phyloP scores from a whole-genome alignment of 1,140 invertebrate species.

The Heliothis virescens region DNA sequence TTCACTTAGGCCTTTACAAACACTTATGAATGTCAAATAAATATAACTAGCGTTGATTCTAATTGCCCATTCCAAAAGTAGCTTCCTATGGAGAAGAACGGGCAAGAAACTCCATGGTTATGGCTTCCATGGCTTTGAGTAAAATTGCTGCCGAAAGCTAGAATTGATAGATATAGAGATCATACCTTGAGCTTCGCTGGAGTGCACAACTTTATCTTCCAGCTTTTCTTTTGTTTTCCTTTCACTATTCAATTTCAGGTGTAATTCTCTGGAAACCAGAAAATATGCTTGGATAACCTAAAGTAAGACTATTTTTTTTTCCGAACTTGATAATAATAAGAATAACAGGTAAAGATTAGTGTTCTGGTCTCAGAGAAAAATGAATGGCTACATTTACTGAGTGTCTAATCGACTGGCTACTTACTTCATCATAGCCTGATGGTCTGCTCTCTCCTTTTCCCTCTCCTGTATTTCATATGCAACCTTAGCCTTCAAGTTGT shows the following conservation, averaged over 20 bases:
- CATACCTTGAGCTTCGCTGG: constrained; percentile 72
- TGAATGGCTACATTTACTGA: no score
- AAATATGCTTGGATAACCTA: constrained; percentile 5
- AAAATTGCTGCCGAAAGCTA: no score
- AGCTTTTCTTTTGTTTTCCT: constrained; percentile 87
- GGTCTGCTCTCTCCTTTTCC: constrained; percentile 92
- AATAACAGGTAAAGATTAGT: no score
- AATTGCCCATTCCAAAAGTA: no score
- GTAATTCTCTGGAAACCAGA: constrained; percentile 70
- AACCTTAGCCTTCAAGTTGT: constrained; percentile 90
- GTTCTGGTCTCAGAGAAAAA: no score
- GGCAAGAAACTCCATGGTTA: no score
- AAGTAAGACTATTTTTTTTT: not conserved
- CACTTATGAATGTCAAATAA: no score
- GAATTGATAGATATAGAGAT: not conserved
- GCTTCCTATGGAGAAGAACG: no score
- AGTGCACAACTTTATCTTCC: constrained; percentile 81
- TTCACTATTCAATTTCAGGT: constrained; percentile 79
- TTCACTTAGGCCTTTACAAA: no score
- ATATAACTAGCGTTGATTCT: no score
- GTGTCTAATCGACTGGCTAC: no score
- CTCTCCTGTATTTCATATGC: constrained; percentile 92
- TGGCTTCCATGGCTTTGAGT: no score
- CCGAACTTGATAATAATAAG: not conserved
- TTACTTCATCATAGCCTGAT: constrained; percentile 89